A percentile compares a stretch with the other conserved stretches of the same genome.
Evolutionary conservation across 2,113 vertebrate genomes (phyloP).

Genomic region (Mesitornis unicolor): DNA sequence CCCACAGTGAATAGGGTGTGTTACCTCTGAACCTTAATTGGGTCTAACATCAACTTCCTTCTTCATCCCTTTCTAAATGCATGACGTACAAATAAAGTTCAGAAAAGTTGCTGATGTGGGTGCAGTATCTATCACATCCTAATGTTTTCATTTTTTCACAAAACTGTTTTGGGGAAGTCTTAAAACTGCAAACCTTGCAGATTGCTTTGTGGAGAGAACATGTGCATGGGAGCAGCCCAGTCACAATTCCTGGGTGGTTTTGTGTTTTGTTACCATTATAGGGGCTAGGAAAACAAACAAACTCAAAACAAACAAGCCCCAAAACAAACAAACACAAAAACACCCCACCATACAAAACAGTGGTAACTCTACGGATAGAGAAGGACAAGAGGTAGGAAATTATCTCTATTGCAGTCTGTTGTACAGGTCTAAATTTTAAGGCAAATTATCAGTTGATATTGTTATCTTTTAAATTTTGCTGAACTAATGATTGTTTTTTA

Average conservation of each 20-base stretch:
- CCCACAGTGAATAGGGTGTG: neutral
- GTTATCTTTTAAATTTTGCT: neutral
- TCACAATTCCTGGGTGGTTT: neutral
- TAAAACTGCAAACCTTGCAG: neutral
- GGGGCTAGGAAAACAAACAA: neutral
- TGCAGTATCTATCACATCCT: neutral
- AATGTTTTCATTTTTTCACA: neutral
- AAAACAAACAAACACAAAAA: too few relatives aligned
- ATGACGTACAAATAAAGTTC: neutral
- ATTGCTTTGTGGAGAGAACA: neutral
- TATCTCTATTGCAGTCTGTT: neutral
- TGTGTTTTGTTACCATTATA: neutral
- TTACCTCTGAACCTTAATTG: neutral
- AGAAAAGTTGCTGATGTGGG: neutral
- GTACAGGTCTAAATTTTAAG: neutral
- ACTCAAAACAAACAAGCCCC: too few relatives aligned
- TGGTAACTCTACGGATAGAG: neutral
- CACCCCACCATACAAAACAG: too few relatives aligned
- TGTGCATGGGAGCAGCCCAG: neutral
- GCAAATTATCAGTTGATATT: neutral
- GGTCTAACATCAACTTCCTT: neutral
- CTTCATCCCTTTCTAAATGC: neutral
- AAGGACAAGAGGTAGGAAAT: neutral
- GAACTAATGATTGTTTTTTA: slow-evolving; percentile 11
- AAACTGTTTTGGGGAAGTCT: neutral